Conservation (phyloP, 1,140 invertebrate genomes). For the Drosophila virilis region DNA sequence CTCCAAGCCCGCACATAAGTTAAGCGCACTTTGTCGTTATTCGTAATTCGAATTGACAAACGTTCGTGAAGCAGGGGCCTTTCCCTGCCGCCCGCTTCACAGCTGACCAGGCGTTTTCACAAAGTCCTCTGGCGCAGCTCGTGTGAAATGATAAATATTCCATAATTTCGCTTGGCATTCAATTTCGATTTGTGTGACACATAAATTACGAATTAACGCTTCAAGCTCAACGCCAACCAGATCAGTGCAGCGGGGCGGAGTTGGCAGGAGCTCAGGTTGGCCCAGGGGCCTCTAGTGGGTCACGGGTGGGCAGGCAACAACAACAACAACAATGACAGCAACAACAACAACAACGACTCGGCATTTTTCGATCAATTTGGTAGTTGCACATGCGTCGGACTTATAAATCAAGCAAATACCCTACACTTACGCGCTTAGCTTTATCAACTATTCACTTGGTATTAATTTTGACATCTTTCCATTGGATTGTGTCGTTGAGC, state of each 20-base stretch:
- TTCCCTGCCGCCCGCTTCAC: background rate
- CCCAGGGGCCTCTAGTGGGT: constrained; percentile 21
- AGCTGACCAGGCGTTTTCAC: background rate
- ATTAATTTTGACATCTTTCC: constrained; percentile 2
- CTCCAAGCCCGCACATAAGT: constrained; percentile 62
- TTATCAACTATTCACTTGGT: background rate
- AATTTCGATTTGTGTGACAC: constrained; percentile 83
- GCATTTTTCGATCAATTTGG: constrained; percentile 45
- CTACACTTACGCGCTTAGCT: too few species aligned
- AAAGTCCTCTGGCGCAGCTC: constrained; percentile 25
- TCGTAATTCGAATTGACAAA: constrained; percentile 83
- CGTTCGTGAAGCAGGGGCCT: constrained; percentile 42
- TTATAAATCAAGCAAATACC: constrained; percentile 16
- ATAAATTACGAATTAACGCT: constrained; percentile 84
- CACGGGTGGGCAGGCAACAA: constrained; percentile 41
- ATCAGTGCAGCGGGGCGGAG: background rate
- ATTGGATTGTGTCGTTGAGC: background rate
- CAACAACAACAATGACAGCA: constrained; percentile 12
- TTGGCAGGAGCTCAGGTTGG: background rate
- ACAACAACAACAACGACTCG: background rate
- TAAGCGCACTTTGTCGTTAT: constrained; percentile 82
- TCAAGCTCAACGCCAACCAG: constrained; percentile 64
- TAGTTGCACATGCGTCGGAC: constrained; percentile 31
- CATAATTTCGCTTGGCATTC: constrained; percentile 84
- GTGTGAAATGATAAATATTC: constrained; percentile 83